Base-by-base conservation (phyloP, 2,888 invertebrate genomes). In the Catotricha subobsoleta region DNA sequence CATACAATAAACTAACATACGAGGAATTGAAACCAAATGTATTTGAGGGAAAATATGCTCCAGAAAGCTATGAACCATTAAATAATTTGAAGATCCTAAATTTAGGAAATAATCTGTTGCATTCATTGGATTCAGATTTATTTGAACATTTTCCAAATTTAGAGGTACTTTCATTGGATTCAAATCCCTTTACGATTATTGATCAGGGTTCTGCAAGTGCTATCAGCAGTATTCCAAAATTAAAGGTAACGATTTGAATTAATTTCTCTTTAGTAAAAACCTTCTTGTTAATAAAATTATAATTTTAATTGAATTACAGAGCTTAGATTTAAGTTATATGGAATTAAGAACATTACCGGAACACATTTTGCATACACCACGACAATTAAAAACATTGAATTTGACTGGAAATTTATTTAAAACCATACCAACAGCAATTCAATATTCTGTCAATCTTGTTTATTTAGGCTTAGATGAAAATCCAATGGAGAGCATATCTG, bases 101-200 rank as follows among this genome's bases (percentile, higher is more conserved):
- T 51, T 60, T 90, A 44, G 76, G 76, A 0, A 57, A 73, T 53
- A 90, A 90, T 56, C 64, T 68, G 18, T 57, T 87, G 1, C 78
- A 80, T 49, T 70, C 72, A 0, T 56, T 87, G n/a, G 56, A 80
- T 51, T 67, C 66, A 39, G 78, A 82, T 53, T 51, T 83, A 2
- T 87, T 91, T 55, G 78, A 80, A 50, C 84, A 88, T 53, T 58
- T 77, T 29, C 68, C 74, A 0, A 66, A 71, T 37, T 54, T 91
- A 28, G 72, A 74, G 48, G 67, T 69, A 12, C 57, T 91, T 37
- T 70, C 72, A 49, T 61, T 91, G 19, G 73, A 74, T 46, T 69
- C 72, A n/a, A 91, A 91, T 59, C 80, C 79, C 0, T 64, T 91
- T 12, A 65, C 65, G 12, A 65, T 70, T 0, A 68, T 86, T 6